Evolutionary conservation across 2,888 invertebrate species (phyloP).

Genomic region (Dimorphilus gyrociliatus): DNA sequence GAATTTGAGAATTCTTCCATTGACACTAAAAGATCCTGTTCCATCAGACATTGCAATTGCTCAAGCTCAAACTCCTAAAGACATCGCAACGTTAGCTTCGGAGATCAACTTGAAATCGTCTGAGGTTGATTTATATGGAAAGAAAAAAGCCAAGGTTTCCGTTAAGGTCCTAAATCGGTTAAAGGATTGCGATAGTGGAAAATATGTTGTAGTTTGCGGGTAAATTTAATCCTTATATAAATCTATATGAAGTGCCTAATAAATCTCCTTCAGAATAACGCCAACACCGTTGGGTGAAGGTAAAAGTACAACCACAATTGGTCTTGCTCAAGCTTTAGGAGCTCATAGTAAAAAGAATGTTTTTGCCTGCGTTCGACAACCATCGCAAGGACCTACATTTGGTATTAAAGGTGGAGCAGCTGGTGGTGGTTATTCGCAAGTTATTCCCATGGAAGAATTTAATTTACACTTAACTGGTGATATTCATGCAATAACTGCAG

Average conservation of each 20-base stretch:
- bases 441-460: constrained; percentile 98
- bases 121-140: constrained; percentile 78
- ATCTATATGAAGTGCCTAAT: neutral
- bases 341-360: constrained; percentile 68
- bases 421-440: constrained; percentile 87
- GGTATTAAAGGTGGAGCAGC: constrained; percentile 96
- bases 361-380: constrained; percentile 85
- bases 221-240: constrained; percentile 39
- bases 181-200: constrained; percentile 52
- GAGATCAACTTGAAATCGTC: constrained; percentile 64
- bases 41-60: constrained; percentile 87
- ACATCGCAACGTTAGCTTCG: constrained; percentile 54
- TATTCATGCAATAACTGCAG: constrained; percentile 89
- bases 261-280: constrained; percentile 54
- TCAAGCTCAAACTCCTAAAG: constrained; percentile 67
- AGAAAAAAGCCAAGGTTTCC: constrained; percentile 81
- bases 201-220: constrained; percentile 89
- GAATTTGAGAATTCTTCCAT: too few species aligned
- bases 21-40: too few species aligned
- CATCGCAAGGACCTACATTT: constrained; percentile 96
- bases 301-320: constrained; percentile 86
- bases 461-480: constrained; percentile 92
- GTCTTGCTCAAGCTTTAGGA: constrained; percentile 75
- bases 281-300: constrained; percentile 98
- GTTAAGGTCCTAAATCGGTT: constrained; percentile 62